Base-by-base conservation (phyloP, 2,888 invertebrate genomes). In the Chromoteleia sp. region DNA sequence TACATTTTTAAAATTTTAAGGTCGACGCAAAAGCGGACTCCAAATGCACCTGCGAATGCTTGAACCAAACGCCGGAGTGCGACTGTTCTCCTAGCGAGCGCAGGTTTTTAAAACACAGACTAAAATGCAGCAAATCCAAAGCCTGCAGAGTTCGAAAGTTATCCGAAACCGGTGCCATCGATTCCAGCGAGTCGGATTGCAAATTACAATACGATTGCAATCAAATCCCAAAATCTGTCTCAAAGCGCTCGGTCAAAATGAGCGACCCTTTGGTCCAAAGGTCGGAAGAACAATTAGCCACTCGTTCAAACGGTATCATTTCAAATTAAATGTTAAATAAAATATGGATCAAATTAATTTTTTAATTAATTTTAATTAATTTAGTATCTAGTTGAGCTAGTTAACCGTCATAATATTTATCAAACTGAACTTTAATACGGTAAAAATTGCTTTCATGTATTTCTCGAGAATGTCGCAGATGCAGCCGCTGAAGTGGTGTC, bases 71-170 rank as follows among this genome's bases (percentile, higher is more conserved):
- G 0, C 85, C 88, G 0, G 88, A 88, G 61, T 88, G 88, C 73
- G 83, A 87, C 10, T 88, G 87, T 79, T 85, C 87, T 10, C 87
- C 88, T 5, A 88, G 86, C 63, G 88, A 89, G 41, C 84, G 86
- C 8, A 85, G 83, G 71, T 88, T 88, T 29, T 67, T 86, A 0
- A 80, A 84, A 54, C 65, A 83, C 4, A 85, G 82, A 21, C 50
- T 84, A 3, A 83, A 67, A 29, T 88, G 88, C 63, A 84, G 84
- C 3, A 86, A 88, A 65, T 84, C 84, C 0, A 80, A 85, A 59
- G 21, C 84, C 6, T 87, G 87, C 30, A 30, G 19, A 61, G 30
- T 17, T 39, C 1, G 7, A 12, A 19, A 39, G 12, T 21, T 12
- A 21, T 10, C 10, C 33, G 1, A 0, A 17, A 36, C 5, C 2